Percentiles rank a stretch among this genome's conserved stretches.
phyloP scores from a whole-genome alignment of 2,888 invertebrate species.

The Eurytoma adleriae region DNA sequence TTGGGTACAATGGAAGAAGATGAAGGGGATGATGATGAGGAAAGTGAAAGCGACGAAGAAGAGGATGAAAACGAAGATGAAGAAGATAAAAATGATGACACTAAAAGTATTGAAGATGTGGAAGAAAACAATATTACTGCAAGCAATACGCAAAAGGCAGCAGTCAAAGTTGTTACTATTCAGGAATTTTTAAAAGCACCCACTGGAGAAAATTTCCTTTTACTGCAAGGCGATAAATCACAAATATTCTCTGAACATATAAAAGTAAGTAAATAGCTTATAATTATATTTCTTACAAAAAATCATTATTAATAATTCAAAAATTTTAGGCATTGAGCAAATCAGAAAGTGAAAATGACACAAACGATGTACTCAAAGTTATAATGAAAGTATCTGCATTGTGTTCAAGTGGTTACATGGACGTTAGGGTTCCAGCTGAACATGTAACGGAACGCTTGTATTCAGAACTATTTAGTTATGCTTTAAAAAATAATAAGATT shows the following conservation, averaged over 20 bases:
- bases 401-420: slow-evolving; percentile 78
- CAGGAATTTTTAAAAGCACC: slow-evolving; percentile 77
- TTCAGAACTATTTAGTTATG: slow-evolving; percentile 78
- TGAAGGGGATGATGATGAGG: slow-evolving; percentile 77
- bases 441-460: slow-evolving; percentile 77
- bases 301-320: neutral
- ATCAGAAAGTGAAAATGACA: slow-evolving; percentile 57
- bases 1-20: slow-evolving; percentile 82
- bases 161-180: slow-evolving; percentile 67
- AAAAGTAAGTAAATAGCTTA: slow-evolving; percentile 62
- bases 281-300: slow-evolving; percentile 3
- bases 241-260: slow-evolving; percentile 65
- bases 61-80: slow-evolving; percentile 70
- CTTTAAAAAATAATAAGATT: slow-evolving; percentile 75
- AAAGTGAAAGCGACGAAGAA: slow-evolving; percentile 68
- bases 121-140: slow-evolving; percentile 63
- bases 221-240: slow-evolving; percentile 73
- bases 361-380: slow-evolving; percentile 74
- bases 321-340: slow-evolving; percentile 62
- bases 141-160: slow-evolving; percentile 58
- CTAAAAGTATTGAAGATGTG: slow-evolving; percentile 68
- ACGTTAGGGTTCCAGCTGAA: slow-evolving; percentile 76
- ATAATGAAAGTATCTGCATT: slow-evolving; percentile 79
- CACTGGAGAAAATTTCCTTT: slow-evolving; percentile 76
- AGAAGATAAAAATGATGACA: slow-evolving; percentile 68